Base-by-base conservation (phyloP, 2,113 vertebrate species). In the Cavia porcellus region DNA sequence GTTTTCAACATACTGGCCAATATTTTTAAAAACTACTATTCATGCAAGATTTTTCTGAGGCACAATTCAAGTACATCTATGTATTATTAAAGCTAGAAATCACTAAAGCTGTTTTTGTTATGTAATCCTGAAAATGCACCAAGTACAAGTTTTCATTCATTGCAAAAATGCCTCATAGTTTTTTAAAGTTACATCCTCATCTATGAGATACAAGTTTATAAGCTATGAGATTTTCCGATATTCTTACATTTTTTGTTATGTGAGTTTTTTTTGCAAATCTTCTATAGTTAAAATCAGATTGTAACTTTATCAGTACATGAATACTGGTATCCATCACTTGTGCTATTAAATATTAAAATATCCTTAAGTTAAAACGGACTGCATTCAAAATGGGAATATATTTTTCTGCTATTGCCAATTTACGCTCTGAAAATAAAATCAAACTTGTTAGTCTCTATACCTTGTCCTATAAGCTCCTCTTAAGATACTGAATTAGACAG, bases 1-100 rank as follows among this genome's bases (percentile, higher is more conserved):
- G 95, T 97, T 98, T 95, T 90, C 94, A 86, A 94, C 92, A 96
- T 64, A 96, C 90, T 97, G 97, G 96, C 92, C 97, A 98, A 97
- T 96, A 97, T 96, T 98, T 96, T 89, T 91, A 25, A 92, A 93
- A 97, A 97, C 97, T 96, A 96, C 97, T 92, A 97, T 97, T 97
- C 97, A 96, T 96, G 77, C 88, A 96, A 86, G 61, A 93, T 97
- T 90, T 96, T 96, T 89, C 86, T 64, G 72, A 93, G 86, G 79
- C 88, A 92, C 88, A 93, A 90, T 96, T 97, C 94, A 96, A 97
- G 96, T 90, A 85, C 32, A 93, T 93, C 47, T 91, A 64, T 93
- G 84, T 61, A 89, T 75, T 77, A 90, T 83, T 70, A 87, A 90
- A 59, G 45, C 52, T 75, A 90, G 61, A 95, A 61, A 47, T 87